phyloP scores from a whole-genome alignment of 2,888 invertebrate species.

The Apamea anceps region DNA sequence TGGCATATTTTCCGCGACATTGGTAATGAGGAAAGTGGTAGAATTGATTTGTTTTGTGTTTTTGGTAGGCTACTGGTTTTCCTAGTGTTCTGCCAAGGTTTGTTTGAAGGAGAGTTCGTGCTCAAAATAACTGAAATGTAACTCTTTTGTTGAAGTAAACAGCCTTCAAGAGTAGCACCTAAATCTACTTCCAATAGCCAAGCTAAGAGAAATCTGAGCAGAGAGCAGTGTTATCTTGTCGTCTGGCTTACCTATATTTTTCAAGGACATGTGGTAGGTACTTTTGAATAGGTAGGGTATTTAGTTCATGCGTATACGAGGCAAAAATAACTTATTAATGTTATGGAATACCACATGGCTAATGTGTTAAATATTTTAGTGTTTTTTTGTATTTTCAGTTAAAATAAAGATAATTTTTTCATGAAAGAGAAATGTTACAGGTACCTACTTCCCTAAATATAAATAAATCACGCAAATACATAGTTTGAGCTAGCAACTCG shows the following conservation, averaged over 20 bases:
- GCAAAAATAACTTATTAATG: neutral
- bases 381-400: neutral
- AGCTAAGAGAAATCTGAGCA: neutral
- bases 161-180: neutral
- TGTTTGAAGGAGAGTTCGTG: slow-evolving; percentile 30
- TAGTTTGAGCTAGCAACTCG: slow-evolving; percentile 15
- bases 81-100: slow-evolving; percentile 40
- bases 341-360: neutral
- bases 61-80: slow-evolving; percentile 31
- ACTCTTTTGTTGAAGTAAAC: neutral
- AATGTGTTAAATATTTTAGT: neutral
- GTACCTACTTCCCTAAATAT: slow-evolving; percentile 8
- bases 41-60: slow-evolving; percentile 26
- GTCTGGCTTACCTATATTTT: neutral
- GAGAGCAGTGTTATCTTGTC: neutral
- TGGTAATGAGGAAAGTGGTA: slow-evolving; percentile 52
- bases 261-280: neutral
- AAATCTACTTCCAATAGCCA: neutral
- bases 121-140: slow-evolving; percentile 11
- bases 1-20: slow-evolving; percentile 54
- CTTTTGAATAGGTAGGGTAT: neutral
- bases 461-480: slow-evolving; percentile 33
- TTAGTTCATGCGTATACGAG: neutral
- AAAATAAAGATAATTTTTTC: neutral
- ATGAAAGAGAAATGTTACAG: neutral